Base-by-base conservation (phyloP, 2,888 invertebrate genomes). In the Agrochola lychnidis region DNA sequence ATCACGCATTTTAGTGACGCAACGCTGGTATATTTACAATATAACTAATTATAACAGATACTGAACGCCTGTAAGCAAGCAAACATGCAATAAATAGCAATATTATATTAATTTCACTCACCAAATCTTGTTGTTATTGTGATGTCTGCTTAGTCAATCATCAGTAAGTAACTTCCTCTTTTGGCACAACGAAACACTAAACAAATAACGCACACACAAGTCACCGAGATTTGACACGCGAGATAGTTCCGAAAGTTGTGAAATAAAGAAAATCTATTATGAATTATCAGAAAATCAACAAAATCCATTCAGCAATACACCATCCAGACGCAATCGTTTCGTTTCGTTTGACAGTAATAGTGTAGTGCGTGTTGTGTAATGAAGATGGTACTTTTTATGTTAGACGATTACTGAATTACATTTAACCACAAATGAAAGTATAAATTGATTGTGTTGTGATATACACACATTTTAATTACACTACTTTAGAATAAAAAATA, bases 101-200 rank as follows among this genome's bases (percentile, higher is more conserved):
- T 36, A 78, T 66, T 79, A 83, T 40, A 66, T 72, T 57, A 73
- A 83, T 72, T 76, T 56, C 51, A 85, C 88, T 89, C 42, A 89
- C 89, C 86, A 79, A 85, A 70, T 84, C 85, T 79, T 86, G 79
- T 87, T 87, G 85, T 86, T 87, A 87, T 88, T 87, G 78, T 88
- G 81, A 57, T 73, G 30, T 73, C 73, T 76, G 64, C 62, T 74
- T 70, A 76, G 51, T 74, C 73, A 59, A 72, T 78, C 76, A 45
- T 73, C 74, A 77, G 66, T 78, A 78, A 70, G 30, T 62, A 66
- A 69, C 36, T 81, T 86, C 73, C 78, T 64, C 57, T 30, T 79
- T 72, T 70, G 53, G 81, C 86, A 87, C 81, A 84, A 74, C n/a
- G 30, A 30, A 73, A 76, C 77, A 87, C 73, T 71, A 79, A 73